Evolutionary conservation across 2,888 invertebrate genomes (phyloP).

Genomic region (Trachelus stipa): DNA sequence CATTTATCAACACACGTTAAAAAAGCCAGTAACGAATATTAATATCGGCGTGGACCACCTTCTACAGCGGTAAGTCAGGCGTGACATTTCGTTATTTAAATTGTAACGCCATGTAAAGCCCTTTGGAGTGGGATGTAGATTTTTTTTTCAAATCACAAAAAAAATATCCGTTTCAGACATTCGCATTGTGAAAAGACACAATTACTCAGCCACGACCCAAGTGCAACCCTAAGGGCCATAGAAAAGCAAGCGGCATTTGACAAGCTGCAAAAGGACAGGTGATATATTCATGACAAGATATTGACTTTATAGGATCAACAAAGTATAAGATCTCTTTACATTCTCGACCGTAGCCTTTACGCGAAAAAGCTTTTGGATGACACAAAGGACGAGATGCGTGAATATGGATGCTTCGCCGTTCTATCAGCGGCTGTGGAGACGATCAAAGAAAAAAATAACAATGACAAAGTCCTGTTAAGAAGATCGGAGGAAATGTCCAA

Average conservation of each 20-base stretch:
- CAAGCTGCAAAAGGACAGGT: conserved; percentile 42
- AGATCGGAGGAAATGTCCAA: conserved; percentile 33
- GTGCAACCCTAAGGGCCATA: conserved; percentile 26
- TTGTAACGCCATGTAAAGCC: background rate
- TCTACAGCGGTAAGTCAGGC: background rate
- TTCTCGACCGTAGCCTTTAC: conserved; percentile 34
- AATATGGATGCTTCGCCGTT: conserved; percentile 39
- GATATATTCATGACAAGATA: background rate
- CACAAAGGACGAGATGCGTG: conserved; percentile 41
- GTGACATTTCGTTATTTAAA: background rate
- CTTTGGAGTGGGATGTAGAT: background rate
- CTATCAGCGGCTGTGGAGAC: conserved; percentile 43
- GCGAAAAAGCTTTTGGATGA: conserved; percentile 42
- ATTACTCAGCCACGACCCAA: conserved; percentile 16
- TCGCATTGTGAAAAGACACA: conserved; percentile 2
- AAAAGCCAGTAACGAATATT: conserved; percentile 30
- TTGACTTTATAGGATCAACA: background rate
- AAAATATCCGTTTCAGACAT: background rate
- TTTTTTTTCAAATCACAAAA: background rate
- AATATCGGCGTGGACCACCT: background rate
- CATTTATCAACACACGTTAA: conserved; percentile 50
- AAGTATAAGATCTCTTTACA: background rate
- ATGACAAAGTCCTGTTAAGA: conserved; percentile 36
- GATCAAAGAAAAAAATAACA: conserved; percentile 28
- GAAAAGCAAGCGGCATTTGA: conserved; percentile 26